Conservation (phyloP, 1,140 invertebrate genomes). For the Drosophila tropicalis region DNA sequence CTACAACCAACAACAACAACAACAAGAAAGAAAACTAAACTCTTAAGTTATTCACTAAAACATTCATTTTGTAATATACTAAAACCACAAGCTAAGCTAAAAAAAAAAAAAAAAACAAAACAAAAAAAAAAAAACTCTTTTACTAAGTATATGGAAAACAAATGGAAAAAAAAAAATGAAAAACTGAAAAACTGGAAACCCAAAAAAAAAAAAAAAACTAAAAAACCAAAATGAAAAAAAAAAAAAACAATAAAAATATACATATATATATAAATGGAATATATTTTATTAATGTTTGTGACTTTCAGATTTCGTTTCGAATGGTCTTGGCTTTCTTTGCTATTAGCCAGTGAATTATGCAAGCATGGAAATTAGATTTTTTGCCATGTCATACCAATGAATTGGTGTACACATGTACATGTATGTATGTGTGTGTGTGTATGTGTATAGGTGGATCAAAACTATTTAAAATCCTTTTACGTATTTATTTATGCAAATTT, state of each 20-base stretch:
- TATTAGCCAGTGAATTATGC: background rate
- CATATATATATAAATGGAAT: conserved; percentile 47
- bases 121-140: conserved; percentile 45
- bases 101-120: conserved; percentile 38
- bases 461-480: conserved; percentile 49
- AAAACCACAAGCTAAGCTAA: conserved; percentile 71
- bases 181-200: conserved; percentile 27
- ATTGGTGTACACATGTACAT: too few relatives aligned
- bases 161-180: conserved; percentile 34
- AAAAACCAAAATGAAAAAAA: conserved; percentile 24
- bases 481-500: conserved; percentile 82
- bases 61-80: conserved; percentile 79
- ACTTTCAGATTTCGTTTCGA: background rate
- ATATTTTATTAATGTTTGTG: background rate
- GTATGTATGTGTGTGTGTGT: background rate
- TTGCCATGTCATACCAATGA: background rate
- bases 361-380: conserved; percentile 11
- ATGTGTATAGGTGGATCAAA: conserved; percentile 39
- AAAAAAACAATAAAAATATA: conserved; percentile 48
- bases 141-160: conserved; percentile 40
- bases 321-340: conserved; percentile 8
- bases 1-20: conserved; percentile 14
- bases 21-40: conserved; percentile 42
- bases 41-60: conserved; percentile 66
- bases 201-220: conserved; percentile 12